Percentiles rank a stretch among this genome's conserved stretches.
These are phyloP conservation scores for Ochotona curzoniae DNA, from an alignment of 2,113 vertebrate species.

Conservation along the genomic window DNA sequence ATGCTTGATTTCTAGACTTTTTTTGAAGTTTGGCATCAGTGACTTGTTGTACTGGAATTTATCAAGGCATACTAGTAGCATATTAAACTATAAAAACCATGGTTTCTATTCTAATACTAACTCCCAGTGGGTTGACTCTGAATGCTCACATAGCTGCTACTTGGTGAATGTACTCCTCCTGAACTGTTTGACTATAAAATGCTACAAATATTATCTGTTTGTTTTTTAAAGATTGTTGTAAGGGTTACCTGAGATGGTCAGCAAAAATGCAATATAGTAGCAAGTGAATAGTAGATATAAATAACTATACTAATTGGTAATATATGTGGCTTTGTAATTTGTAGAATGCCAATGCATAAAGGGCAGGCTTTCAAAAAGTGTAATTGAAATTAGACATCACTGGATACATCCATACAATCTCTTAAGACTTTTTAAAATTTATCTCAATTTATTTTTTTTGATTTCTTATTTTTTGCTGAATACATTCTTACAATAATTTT, in stretches of 20 bases:
- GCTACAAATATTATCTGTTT: neutral
- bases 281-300: conserved; percentile 6
- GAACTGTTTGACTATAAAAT: neutral
- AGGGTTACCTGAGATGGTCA: neutral
- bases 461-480: neutral
- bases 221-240: neutral
- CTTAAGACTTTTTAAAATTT: too few species aligned
- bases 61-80: neutral
- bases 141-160: neutral
- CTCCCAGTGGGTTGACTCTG: neutral
- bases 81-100: neutral
- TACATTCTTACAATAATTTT: neutral
- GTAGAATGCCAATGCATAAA: neutral
- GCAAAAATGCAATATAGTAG: neutral
- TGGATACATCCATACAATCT: conserved; percentile 18
- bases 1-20: neutral
- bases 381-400: neutral
- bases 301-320: conserved; percentile 17
- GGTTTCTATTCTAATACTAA: neutral
- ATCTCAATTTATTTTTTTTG: too few species aligned
- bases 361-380: neutral
- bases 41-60: conserved; percentile 14
- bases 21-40: neutral
- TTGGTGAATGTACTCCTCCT: neutral
- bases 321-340: neutral